Conservation (phyloP, 2,797 vertebrate species). For the Sternarchorhynchus goeldii region DNA sequence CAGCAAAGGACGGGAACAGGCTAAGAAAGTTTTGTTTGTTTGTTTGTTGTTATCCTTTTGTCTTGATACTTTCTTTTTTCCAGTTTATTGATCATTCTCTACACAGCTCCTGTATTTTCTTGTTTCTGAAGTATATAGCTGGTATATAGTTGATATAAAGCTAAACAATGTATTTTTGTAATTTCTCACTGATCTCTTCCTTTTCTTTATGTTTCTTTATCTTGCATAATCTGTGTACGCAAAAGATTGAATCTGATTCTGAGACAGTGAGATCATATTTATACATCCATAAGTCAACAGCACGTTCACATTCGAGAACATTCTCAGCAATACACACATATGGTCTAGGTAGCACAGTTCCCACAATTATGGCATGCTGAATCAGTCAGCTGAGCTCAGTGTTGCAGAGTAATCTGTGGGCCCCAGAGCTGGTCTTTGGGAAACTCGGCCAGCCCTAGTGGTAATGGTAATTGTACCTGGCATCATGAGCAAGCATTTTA, state of each 20-base stretch:
- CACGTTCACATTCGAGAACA: constrained; percentile 6
- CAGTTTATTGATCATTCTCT: not conserved
- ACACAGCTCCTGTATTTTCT: not conserved
- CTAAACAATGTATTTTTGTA: not conserved
- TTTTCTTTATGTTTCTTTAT: not conserved
- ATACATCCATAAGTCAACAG: constrained; percentile 17
- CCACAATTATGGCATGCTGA: constrained; percentile 47
- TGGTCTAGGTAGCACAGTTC: constrained; percentile 14
- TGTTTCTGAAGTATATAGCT: not conserved
- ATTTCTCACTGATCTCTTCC: not conserved
- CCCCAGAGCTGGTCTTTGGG: constrained; percentile 54
- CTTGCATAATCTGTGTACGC: too few species aligned
- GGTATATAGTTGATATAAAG: not conserved
- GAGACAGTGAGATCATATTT: constrained; percentile 1
- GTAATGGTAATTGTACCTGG: constrained; percentile 66
- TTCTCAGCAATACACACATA: constrained; percentile 29
- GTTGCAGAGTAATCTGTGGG: constrained; percentile 46
- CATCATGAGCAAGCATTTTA: constrained; percentile 51
- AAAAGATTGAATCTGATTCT: not conserved
- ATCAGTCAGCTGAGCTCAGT: constrained; percentile 45
- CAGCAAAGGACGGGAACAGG: constrained; percentile 66
- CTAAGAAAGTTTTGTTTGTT: constrained; percentile 47
- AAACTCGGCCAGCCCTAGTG: constrained; percentile 62
- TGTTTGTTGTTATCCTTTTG: constrained; percentile 18
- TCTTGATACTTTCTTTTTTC: constrained; percentile 6